Conservation (phyloP, 2,888 invertebrate genomes). For the Entomobrya proxima region DNA sequence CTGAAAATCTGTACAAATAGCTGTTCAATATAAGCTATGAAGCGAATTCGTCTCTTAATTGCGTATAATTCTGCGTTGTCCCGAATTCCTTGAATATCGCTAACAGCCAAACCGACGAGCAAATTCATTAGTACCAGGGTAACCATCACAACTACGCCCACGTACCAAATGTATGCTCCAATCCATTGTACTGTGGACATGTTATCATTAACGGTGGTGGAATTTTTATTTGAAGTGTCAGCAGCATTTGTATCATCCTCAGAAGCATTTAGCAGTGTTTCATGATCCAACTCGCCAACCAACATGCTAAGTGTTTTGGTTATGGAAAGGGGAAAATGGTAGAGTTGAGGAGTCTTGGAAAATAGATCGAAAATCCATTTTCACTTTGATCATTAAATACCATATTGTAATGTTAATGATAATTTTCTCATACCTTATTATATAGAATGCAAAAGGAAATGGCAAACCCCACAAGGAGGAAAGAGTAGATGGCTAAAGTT, state of each 20-base stretch:
- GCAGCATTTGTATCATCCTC: not conserved
- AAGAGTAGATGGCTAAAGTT: constrained; percentile 64
- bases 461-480: constrained; percentile 66
- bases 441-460: constrained; percentile 65
- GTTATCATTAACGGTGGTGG: not conserved
- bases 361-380: not conserved
- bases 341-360: not conserved
- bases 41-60: not conserved
- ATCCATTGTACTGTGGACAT: not conserved
- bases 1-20: not conserved
- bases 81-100: not conserved
- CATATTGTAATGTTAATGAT: not conserved
- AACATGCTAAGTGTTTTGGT: not conserved
- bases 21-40: not conserved
- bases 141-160: not conserved
- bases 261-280: not conserved
- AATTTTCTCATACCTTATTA: not conserved
- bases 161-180: not conserved
- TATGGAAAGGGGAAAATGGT: not conserved
- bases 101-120: not conserved
- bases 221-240: not conserved
- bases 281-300: not conserved
- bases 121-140: not conserved
- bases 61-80: not conserved
- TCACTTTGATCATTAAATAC: too few species aligned